Base-by-base conservation (phyloP, 2,888 invertebrate species). In the Clivina fossor region DNA sequence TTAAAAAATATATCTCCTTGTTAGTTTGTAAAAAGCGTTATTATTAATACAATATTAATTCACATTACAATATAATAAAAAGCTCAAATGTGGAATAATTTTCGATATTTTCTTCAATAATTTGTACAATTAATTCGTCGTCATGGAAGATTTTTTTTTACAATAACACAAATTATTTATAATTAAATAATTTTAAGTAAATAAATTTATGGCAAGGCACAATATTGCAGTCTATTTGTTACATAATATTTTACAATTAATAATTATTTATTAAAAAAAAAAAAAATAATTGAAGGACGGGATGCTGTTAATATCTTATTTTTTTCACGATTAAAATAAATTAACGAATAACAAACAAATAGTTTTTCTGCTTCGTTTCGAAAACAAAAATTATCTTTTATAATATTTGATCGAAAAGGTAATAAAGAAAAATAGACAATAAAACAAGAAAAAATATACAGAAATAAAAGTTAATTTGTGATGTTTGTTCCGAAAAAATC, bases 191-290 rank as follows among this genome's bases (percentile, higher is more conserved):
- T 24, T 38, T 49, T 49, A 49, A 51, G 44, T 28, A 44, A 53
- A 53, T 53, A 53, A 53, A 53, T 44, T n/a, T 51, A 53, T 53
- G 53, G 53, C 53, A 53, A 53, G 53, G 53, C 53, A 53, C 53
- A 44, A 40, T 40, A 43, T 18, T 26, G 44, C 53, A 53, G 53
- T 53, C 53, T 53, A 53, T 53, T 35, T 44, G 53, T 44, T 53
- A 26, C 37, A 24, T n/a, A n/a, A n/a, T n/a, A n/a, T n/a, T n/a
- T n/a, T n/a, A n/a, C n/a, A n/a, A n/a, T n/a, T n/a, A n/a, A n/a
- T n/a, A n/a, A n/a, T n/a, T n/a, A n/a, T n/a, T n/a, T n/a, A n/a
- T n/a, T n/a, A n/a, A n/a, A n/a, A n/a, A n/a, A n/a, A n/a, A n/a
- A n/a, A n/a, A n/a, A n/a, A n/a, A n/a, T n/a, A n/a, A n/a, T n/a